Base-by-base conservation (phyloP, 1,140 invertebrate species). In the Trachymyrmex septentrionalis region DNA sequence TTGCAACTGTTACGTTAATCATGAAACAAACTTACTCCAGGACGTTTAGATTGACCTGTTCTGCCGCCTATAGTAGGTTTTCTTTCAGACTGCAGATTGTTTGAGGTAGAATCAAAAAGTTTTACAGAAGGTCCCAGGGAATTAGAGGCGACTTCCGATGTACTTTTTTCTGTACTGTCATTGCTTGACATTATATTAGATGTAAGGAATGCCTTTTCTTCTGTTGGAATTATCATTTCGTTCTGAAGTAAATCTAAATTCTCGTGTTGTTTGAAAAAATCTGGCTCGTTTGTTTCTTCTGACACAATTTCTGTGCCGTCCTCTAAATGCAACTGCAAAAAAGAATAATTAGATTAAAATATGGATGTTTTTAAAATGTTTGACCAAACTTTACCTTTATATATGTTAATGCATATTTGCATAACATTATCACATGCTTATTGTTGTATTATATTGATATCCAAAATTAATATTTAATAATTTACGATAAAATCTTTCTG, bases 211-310 rank as follows among this genome's bases (percentile, higher is more conserved):
- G 84, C 87, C 67, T 92, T 91, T 64, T 73, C 72, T 81, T 92
- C 88, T 64, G 75, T 88, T 80, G 89, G 75, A 71, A 90, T 86
- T 86, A 67, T 88, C 72, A 93, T 91, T 71, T 92, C 86, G 6
- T 80, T 77, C 55, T 57, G 27, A 73, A 90, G 63, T 57, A 81
- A 53, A 27, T 95, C 94, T 86, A 94, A 93, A 85, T 95, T 95
- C 90, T 96, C 96, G 89, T 97, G 97, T 91, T 98, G 97, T 86
- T 97, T 96, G 94, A 99, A 99, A 94, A 99, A 99, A 93, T 99
- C 98, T 10, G 97, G 95, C 92, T 98, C 97, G 90, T 97, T 96
- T 86, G 96, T 96, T 85, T 95, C 95, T 86, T 95, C 94, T 3
- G 86, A 38, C 50, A 94, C 94, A 75, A 92, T 93, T 80, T 96